A percentile compares a stretch with the other conserved stretches of the same genome.
Evolutionary conservation across 1,140 invertebrate genomes (phyloP).

Genomic region (Panagrolaimus sp.): DNA sequence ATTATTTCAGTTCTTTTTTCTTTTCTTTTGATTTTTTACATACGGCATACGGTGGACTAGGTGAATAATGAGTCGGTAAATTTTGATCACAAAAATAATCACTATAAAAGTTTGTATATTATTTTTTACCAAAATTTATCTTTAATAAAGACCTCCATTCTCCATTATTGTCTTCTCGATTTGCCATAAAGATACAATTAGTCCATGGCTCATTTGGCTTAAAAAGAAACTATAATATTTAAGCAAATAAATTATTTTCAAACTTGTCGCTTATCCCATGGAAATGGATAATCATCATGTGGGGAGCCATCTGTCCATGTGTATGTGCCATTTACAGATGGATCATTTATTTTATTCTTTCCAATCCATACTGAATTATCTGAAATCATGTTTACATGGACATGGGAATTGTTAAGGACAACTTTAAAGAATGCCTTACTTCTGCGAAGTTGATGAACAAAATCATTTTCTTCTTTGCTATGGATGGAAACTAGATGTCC

Average conservation of each 20-base stretch:
- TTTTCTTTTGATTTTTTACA: background rate
- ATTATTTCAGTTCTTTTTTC: background rate
- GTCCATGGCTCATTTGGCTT: conserved; percentile 7
- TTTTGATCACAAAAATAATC: conserved; percentile 1
- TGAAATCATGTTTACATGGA: background rate
- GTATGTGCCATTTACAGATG: background rate
- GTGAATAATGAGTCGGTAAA: background rate
- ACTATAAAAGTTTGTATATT: no score
- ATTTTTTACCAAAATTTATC: no score
- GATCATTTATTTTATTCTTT: background rate
- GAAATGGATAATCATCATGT: background rate
- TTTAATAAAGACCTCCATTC: no score
- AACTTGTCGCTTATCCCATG: background rate
- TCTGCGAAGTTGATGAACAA: background rate
- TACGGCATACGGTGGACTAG: background rate
- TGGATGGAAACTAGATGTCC: conserved; percentile 6
- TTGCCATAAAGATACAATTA: background rate
- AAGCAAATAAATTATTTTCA: no score
- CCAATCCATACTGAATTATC: background rate
- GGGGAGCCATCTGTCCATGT: background rate
- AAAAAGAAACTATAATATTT: no score
- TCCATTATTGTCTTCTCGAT: background rate
- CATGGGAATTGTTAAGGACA: background rate
- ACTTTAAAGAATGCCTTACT: background rate
- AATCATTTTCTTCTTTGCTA: background rate